These are phyloP conservation scores for Nyctibius grandis DNA, from an alignment of 2,797 vertebrate species.

Conservation along the genomic window DNA sequence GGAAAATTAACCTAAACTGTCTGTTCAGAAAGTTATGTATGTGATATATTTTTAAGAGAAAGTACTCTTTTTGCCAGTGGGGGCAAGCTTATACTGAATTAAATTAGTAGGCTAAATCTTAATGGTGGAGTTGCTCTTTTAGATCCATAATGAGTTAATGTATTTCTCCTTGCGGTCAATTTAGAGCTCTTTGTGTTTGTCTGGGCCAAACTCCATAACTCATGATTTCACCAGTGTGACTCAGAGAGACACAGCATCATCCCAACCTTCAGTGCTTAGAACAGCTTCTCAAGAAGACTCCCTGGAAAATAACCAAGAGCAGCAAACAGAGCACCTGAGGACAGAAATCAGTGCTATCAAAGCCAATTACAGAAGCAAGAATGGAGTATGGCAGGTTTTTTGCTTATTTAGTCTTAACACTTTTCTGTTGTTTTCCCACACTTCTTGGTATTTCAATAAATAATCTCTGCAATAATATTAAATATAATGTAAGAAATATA, in stretches of 20 bases:
- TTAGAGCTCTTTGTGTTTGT: slow-evolving; percentile 83
- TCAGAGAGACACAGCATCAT: slow-evolving; percentile 71
- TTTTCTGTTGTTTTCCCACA: neutral
- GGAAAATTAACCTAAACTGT: neutral
- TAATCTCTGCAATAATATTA: neutral
- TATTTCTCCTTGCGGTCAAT: neutral
- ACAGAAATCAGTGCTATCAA: slow-evolving; percentile 81
- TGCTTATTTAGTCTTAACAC: neutral
- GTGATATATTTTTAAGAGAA: neutral
- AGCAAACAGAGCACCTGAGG: slow-evolving; percentile 80
- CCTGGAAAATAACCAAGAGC: slow-evolving; percentile 82
- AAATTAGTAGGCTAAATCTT: neutral
- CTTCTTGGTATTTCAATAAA: neutral
- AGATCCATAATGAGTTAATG: neutral
- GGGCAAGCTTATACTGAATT: neutral
- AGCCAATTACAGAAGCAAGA: slow-evolving; percentile 77
- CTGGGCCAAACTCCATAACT: slow-evolving; percentile 81
- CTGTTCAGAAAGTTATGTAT: neutral
- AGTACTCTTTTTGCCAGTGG: neutral
- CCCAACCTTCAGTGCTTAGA: slow-evolving; percentile 75
- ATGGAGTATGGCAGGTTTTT: slow-evolving; percentile 70
- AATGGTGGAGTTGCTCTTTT: neutral
- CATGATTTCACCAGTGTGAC: slow-evolving; percentile 76
- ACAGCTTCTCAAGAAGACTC: slow-evolving; percentile 81
- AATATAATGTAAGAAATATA: neutral